Evolutionary conservation across 35 echinoderm and acorn worm genomes (phyloP), one percentile per base, ranked within the genome.

Genomic region (Lytechinus pictus): DNA sequence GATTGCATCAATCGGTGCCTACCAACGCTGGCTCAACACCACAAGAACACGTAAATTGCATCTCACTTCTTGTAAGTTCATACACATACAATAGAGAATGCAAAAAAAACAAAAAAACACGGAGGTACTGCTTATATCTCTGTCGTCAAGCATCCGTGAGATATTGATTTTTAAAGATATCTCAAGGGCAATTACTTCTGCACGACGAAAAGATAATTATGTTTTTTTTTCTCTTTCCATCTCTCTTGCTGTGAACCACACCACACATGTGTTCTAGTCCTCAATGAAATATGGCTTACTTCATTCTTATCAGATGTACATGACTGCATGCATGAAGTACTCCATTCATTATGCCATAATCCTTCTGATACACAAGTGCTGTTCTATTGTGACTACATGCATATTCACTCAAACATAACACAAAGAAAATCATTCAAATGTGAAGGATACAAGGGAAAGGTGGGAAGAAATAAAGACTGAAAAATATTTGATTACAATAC

Each of bases 201-300:
- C 19, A 91, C 11, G 12, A 53, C 12, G 51, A 91, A 91, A 91
- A 55, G 89, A 91, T 55, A 91, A 91, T 55, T 91, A 53, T 91
- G 27, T 33, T 28, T 91, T 6, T 28, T n/a, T 24, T 9, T 55
- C 89, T 55, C 89, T 14, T 44, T 44, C 33, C 33, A 0, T 91
- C 27, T 55, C 89, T 16, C 4, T 52, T 55, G 28, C 5, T 57
- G 52, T 8, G 61, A 71, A 19, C 14, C 61, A 71, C 13, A 19
- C 14, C 61, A 71, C 13, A 19, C 12, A 71, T 71, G 61, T 21
- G 5, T 71, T 71, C 16, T 71, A 13, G 61, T 71, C 13, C 60
- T 66, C 60, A 66, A 12, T 66, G 9, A 19, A 21, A 21, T 12
- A 21, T 14, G 61, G 61, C 11, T 71, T 21, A 14, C 24, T 71